Evolutionary conservation across 2,888 invertebrate species (phyloP).

Genomic region (Stenotaenia linearis): DNA sequence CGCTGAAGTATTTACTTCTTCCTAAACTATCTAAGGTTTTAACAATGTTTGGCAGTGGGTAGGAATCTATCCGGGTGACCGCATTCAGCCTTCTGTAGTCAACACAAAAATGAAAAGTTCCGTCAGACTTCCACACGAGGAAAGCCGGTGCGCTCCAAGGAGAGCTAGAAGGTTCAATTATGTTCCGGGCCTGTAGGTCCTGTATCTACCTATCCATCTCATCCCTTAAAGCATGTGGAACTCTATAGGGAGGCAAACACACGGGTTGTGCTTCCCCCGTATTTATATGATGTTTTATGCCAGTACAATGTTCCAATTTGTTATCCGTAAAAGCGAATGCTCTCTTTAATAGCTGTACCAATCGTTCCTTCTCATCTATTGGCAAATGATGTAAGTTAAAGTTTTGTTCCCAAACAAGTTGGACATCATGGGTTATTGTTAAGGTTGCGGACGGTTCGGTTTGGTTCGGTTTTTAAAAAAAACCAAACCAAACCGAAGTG

Average conservation of each 20-base stretch:
- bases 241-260: neutral
- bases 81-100: conserved; percentile 36
- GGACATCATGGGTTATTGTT: too few species aligned
- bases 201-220: neutral
- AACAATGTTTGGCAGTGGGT: neutral
- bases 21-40: neutral
- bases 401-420: neutral
- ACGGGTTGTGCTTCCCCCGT: neutral
- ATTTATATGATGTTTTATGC: conserved; percentile 21
- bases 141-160: conserved; percentile 41
- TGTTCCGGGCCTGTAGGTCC: neutral
- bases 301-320: neutral
- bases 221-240: neutral
- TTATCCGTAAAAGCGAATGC: neutral
- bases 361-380: neutral
- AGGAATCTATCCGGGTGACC: neutral
- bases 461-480: too few species aligned
- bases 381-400: neutral
- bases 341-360: neutral
- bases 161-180: conserved; percentile 38
- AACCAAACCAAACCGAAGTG: too few species aligned
- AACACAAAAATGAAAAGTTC: conserved; percentile 40
- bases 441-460: too few species aligned
- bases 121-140: conserved; percentile 40
- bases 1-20: neutral